phyloP scores from a whole-genome alignment of 2,888 invertebrate genomes.

The Tenodera sinensis region DNA sequence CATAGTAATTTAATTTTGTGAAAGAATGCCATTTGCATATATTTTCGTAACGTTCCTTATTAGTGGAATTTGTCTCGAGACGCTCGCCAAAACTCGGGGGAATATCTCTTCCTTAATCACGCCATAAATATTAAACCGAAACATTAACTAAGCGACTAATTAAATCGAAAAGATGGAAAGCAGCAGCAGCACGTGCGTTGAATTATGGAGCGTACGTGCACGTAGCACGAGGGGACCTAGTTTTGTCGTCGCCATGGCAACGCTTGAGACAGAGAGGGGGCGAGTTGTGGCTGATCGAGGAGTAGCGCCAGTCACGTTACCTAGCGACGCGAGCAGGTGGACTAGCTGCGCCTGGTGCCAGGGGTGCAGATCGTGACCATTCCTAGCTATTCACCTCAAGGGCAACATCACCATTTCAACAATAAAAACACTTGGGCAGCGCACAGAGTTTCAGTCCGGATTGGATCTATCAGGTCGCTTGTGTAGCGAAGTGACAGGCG shows the following conservation, averaged over 20 bases:
- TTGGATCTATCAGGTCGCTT: not conserved
- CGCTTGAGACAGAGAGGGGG: not conserved
- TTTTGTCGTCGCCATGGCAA: not conserved
- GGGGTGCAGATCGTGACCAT: not conserved
- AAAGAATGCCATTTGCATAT: too few species aligned
- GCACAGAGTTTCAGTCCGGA: not conserved
- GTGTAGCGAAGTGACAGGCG: too few species aligned
- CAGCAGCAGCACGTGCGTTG: not conserved
- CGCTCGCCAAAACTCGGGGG: too few species aligned
- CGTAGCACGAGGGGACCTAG: not conserved
- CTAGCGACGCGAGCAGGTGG: not conserved
- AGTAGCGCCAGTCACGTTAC: not conserved
- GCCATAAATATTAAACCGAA: not conserved
- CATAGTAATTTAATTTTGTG: too few species aligned
- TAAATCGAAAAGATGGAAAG: not conserved
- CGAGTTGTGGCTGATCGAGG: not conserved
- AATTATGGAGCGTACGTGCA: not conserved
- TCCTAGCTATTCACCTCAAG: not conserved
- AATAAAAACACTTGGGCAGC: not conserved
- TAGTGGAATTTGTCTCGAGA: too few species aligned
- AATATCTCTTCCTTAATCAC: not conserved
- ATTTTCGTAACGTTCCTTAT: too few species aligned
- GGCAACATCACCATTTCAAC: not conserved
- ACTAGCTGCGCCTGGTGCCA: not conserved
- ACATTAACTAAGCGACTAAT: not conserved